Evolutionary conservation across 2,888 invertebrate species (phyloP), one percentile per base, ranked within the genome.

Genomic region (Sceliomorpha sp.): DNA sequence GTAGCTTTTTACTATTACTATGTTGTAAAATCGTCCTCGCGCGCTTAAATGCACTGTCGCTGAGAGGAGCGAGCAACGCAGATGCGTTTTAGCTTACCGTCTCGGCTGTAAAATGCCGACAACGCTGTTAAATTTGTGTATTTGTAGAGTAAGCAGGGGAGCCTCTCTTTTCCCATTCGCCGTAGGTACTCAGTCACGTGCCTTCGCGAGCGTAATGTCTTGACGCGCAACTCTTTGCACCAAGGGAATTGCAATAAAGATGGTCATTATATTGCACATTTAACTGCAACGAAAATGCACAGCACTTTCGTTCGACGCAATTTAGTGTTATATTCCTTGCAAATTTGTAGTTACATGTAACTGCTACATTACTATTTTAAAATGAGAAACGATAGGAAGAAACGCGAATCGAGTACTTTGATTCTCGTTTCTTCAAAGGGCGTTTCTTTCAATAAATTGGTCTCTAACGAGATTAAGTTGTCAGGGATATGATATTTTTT

Each of bases 111-210:
- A 84, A 85, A 82, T 76, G 76, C 73, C 67, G 53, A 56, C 69
- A 69, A 37, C 44, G 79, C 70, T 80, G 80, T 84, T 83, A 83
- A 85, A 84, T 82, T 79, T 76, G 85, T 82, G 79, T 83, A 84
- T 84, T 84, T 82, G 82, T 76, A 80, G 78, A 78, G 72, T 50
- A 63, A 37, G 34, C 44, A 39, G 48, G 50, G n/a, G 37, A 50
- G 53, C 51, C 36, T 59, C 36, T 59, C 58, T 62, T 66, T 66
- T 47, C 72, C 50, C 56, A 36, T 59, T 51, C 48, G 39, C 53
- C 47, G 55, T 42, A 55, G 42, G 47, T 60, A 51, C 26, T 44
- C 45, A 27, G 64, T 69, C 60, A 66, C 74, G 70, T 70, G 63
- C 74, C 63, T 62, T 44, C 48, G 64, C 59, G 53, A 45, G 53